Percentiles rank a stretch among this genome's conserved stretches.
Evolutionary conservation across 2,797 vertebrate genomes (phyloP).

Genomic region (Hippoglossus hippoglossus): DNA sequence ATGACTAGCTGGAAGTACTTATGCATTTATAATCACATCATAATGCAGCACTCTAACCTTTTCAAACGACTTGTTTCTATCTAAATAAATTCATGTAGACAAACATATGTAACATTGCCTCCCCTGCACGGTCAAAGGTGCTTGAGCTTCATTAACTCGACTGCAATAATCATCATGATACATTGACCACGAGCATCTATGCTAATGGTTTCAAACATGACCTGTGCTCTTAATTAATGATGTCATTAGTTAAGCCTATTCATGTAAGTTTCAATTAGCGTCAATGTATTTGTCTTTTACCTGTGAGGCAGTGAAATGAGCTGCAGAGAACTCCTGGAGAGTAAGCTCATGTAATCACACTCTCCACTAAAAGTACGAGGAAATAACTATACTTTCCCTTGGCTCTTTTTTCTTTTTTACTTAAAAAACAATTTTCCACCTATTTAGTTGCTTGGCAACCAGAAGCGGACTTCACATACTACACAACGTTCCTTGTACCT

Average conservation of each 20-base stretch:
- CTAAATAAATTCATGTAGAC: background rate
- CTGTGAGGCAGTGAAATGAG: conserved; percentile 43
- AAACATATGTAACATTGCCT: conserved; percentile 14
- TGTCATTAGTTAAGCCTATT: conserved; percentile 61
- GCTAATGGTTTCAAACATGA: conserved; percentile 50
- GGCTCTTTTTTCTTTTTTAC: conserved; percentile 57
- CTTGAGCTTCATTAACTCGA: conserved; percentile 46
- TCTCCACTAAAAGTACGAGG: conserved; percentile 23
- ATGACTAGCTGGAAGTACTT: background rate
- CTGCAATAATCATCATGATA: conserved; percentile 47
- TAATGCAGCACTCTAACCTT: conserved; percentile 12
- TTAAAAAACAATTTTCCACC: conserved; percentile 21
- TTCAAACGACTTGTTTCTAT: conserved; percentile 9
- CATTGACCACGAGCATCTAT: conserved; percentile 53
- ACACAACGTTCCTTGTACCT: conserved; percentile 25
- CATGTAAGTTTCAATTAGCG: conserved; percentile 44
- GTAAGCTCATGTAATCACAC: conserved; percentile 30
- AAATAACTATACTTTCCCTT: conserved; percentile 35
- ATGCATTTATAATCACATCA: background rate
- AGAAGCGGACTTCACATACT: conserved; percentile 31
- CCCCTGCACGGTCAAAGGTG: conserved; percentile 21
- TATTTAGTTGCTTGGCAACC: conserved; percentile 75
- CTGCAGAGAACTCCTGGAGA: conserved; percentile 24
- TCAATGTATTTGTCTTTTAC: conserved; percentile 40
- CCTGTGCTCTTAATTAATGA: conserved; percentile 42